Conservation (phyloP, 2,888 invertebrate species). For the Watsonalla cultraria region DNA sequence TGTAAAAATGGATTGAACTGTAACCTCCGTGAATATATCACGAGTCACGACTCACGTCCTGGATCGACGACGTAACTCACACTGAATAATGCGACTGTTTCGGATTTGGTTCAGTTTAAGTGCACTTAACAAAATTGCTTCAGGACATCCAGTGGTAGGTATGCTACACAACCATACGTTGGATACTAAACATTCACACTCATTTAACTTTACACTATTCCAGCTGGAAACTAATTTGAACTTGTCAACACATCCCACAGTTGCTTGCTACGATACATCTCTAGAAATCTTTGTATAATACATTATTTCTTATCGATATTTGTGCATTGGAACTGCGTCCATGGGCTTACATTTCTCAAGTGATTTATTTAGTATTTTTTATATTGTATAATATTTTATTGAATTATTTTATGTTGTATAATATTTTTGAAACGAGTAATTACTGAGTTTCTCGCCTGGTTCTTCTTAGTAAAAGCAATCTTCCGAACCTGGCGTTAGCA, state of each 20-base stretch:
- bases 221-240: slow-evolving; percentile 27
- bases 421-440: too few relatives aligned
- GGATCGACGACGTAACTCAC: slow-evolving; percentile 34
- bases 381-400: too few relatives aligned
- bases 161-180: neutral
- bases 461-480: too few relatives aligned
- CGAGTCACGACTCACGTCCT: slow-evolving; percentile 7
- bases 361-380: too few relatives aligned
- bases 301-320: too few relatives aligned
- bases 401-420: too few relatives aligned
- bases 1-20: too few relatives aligned
- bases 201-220: slow-evolving; percentile 22
- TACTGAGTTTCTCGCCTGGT: too few relatives aligned
- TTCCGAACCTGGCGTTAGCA: too few relatives aligned
- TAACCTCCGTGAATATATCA: too few relatives aligned
- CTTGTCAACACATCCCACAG: slow-evolving; percentile 15
- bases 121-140: slow-evolving; percentile 41
- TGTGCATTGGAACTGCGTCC: too few relatives aligned
- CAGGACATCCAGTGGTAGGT: slow-evolving; percentile 9
- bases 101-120: slow-evolving; percentile 21
- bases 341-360: too few relatives aligned
- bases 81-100: slow-evolving; percentile 37
- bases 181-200: slow-evolving; percentile 14
- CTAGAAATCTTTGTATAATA: neutral
- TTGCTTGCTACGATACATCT: neutral